Conservation (phyloP, 2,113 vertebrate genomes). For the Chaetodon auriga region DNA sequence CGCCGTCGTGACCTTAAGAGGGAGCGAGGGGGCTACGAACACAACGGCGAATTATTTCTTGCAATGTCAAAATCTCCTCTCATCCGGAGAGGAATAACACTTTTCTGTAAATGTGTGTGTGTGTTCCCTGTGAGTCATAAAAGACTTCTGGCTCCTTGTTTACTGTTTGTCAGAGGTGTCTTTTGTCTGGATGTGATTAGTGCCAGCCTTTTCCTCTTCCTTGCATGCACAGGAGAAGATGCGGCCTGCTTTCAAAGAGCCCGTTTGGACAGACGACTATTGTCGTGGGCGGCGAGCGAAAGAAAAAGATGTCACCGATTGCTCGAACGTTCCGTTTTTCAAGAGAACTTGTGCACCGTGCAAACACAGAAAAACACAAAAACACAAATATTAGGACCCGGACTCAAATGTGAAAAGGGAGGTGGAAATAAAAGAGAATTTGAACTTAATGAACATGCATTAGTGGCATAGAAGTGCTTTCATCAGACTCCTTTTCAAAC, state of each 20-base stretch:
- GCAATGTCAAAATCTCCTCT: constrained; percentile 51
- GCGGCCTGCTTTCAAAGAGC: constrained; percentile 55
- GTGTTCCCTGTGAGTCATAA: constrained; percentile 51
- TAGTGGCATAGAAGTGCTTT: constrained; percentile 78
- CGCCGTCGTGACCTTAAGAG: constrained; percentile 35
- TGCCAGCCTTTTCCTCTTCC: constrained; percentile 29
- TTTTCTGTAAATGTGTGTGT: constrained; percentile 47
- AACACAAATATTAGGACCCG: constrained; percentile 65
- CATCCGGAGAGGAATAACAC: constrained; percentile 54
- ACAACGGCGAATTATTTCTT: constrained; percentile 35
- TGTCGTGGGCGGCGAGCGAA: constrained; percentile 23
- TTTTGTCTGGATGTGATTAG: constrained; percentile 65
- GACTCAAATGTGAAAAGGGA: constrained; percentile 64
- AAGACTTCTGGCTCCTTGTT: constrained; percentile 66
- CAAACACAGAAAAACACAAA: constrained; percentile 46
- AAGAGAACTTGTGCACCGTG: constrained; percentile 35
- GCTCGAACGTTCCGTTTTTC: constrained; percentile 29
- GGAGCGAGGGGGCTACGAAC: constrained; percentile 28
- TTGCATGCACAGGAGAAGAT: constrained; percentile 30
- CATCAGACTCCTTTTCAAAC: constrained; percentile 81
- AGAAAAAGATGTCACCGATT: constrained; percentile 45
- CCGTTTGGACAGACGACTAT: constrained; percentile 57
- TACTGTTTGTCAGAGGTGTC: constrained; percentile 65
- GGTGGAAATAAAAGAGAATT: constrained; percentile 71
- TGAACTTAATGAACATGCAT: constrained; percentile 83